Conservation (phyloP, 2,113 vertebrate species). For the Neoarius graeffei region DNA sequence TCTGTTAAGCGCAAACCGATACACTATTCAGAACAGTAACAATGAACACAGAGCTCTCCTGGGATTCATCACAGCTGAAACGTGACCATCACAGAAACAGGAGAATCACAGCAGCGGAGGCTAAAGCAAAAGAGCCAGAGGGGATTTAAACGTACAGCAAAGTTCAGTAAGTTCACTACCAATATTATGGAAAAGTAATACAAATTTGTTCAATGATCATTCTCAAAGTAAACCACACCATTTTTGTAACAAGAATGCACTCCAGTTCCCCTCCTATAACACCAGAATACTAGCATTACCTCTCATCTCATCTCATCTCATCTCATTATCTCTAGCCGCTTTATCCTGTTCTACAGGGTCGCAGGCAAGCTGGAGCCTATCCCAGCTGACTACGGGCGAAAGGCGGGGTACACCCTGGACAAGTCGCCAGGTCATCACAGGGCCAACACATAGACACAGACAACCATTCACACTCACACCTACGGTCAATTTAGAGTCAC, state of each 20-base stretch:
- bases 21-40: constrained; percentile 3
- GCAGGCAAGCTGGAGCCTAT: no score
- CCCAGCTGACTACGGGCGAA: no score
- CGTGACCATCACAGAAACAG: background rate
- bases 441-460: no score
- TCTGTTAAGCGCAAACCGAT: constrained; percentile 28
- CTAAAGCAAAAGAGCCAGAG: background rate
- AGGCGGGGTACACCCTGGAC: no score
- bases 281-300: background rate
- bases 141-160: background rate
- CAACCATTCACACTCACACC: no score
- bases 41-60: background rate
- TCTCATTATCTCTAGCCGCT: no score
- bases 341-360: no score
- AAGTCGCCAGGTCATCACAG: no score
- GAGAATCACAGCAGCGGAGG: background rate
- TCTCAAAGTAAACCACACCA: background rate
- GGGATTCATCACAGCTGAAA: background rate
- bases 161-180: background rate
- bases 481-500: no score
- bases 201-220: background rate
- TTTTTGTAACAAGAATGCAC: background rate
- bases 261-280: background rate
- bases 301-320: no score
- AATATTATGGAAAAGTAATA: background rate